Conservation (phyloP, 2,888 invertebrate species). For the Lasioglossum figueresi region DNA sequence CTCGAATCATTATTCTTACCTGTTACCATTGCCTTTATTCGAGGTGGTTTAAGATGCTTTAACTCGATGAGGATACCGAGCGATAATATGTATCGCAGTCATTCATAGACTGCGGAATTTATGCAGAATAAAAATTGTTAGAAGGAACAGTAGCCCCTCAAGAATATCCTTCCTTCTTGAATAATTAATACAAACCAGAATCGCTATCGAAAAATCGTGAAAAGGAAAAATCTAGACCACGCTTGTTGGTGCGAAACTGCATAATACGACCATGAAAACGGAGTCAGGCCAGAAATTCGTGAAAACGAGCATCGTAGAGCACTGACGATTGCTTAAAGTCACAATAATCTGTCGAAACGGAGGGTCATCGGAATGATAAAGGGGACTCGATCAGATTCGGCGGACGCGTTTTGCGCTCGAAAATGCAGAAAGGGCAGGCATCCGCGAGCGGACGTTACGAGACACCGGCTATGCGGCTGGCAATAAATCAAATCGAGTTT, state of each 20-base stretch:
- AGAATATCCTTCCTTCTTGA: too few species aligned
- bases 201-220: not conserved
- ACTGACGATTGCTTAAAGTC: not conserved
- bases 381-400: not conserved
- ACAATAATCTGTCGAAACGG: not conserved
- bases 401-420: conserved; percentile 48
- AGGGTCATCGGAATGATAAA: not conserved
- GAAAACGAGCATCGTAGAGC: not conserved
- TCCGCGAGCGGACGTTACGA: conserved; percentile 45
- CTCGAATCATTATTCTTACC: too few species aligned
- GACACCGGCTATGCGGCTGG: conserved; percentile 56
- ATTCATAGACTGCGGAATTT: too few species aligned
- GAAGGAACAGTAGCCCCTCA: too few species aligned
- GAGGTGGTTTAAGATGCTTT: too few species aligned
- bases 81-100: too few species aligned
- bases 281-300: not conserved
- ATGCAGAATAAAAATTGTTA: too few species aligned
- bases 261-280: rapidly evolving
- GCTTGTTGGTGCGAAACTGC: not conserved
- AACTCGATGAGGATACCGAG: too few species aligned
- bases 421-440: conserved; percentile 51
- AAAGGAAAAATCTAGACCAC: too few species aligned
- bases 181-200: not conserved
- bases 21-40: too few species aligned
- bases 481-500: conserved; percentile 82